Percentiles rank a stretch among this genome's conserved stretches.
Conservation (phyloP, 2,888 invertebrate species). For the Phytoseiulus persimilis region DNA sequence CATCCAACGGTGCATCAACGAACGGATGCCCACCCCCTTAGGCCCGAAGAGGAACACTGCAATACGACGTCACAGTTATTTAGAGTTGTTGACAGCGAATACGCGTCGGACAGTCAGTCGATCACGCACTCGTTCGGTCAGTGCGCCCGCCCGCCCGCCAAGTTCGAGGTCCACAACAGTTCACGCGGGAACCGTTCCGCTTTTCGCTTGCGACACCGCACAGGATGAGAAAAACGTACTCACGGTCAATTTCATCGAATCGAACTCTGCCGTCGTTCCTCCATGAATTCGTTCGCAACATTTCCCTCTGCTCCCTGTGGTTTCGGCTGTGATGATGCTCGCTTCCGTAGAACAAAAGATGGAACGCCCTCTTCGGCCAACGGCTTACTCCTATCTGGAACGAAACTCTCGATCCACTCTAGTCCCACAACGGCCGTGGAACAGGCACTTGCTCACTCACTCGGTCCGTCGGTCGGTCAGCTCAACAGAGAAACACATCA, state of each 20-base stretch:
- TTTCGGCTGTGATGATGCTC: background rate
- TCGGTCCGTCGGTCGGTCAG: background rate
- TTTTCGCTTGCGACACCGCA: background rate
- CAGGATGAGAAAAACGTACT: background rate
- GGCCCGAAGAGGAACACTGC: conserved; percentile 7
- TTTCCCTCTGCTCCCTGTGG: background rate
- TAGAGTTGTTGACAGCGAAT: background rate
- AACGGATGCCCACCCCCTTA: background rate
- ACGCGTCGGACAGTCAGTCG: background rate
- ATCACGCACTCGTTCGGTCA: background rate
- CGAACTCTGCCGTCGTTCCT: conserved; percentile 28
- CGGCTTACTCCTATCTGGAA: background rate
- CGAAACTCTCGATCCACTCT: background rate
- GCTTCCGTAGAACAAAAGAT: background rate
- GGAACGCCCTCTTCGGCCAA: background rate
- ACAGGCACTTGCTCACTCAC: background rate
- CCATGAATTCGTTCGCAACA: conserved; percentile 24
- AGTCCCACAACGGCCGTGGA: background rate
- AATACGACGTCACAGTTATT: background rate
- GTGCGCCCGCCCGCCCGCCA: background rate
- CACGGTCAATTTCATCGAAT: conserved; percentile 22
- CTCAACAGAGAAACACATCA: background rate
- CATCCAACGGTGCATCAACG: conserved; percentile 14
- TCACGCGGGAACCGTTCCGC: background rate
- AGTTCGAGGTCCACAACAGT: background rate